Evolutionary conservation across 2,113 vertebrate genomes (phyloP), one percentile per base, ranked within the genome.

Genomic region (Sturnira hondurensis): DNA sequence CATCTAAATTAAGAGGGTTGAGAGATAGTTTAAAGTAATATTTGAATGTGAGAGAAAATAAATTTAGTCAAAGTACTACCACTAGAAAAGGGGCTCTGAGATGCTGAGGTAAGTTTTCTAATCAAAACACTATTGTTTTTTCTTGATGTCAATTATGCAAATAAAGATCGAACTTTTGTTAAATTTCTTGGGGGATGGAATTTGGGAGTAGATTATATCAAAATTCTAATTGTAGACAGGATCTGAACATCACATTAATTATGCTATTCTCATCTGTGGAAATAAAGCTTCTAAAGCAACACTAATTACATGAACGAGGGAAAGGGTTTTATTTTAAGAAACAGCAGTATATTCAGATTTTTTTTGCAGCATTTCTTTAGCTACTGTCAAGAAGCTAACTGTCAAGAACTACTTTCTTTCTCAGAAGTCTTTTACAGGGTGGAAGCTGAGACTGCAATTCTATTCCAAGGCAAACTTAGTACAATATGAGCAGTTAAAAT

Each of bases 321-420:
- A 74, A 50, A 88, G 10, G 19, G 50, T 36, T 88, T 97, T 92
- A 91, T 97, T 94, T 92, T 86, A 89, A 81, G 77, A 47, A 89
- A 73, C 7, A 74, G 73, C 88, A 94, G 45, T 63, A 89, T 77
- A 92, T 70, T 96, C 73, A 77, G 47, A 94, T 45, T 56, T 94
- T 96, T 94, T 96, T 93, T 43, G 68, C 92, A 89, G 93, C 89
- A 89, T 86, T 94, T 91, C 45, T 94, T 58, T 91, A 97, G 70
- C 82, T 96, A 74, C 5, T 63, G 61, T 63, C 28, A 63, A 83
- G 87, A 93, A 94, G 45, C 86, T 83, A 45, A 81, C 78, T 93
- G 58, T 96, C 70, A 91, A 95, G 76, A 96, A 38, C 45, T 43
- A 16, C 36, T 86, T 93, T 91, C 89, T 89, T 94, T 85, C 47